phyloP scores from a whole-genome alignment of 37 sponge, comb jelly and placozoan genomes.

The Axinella damicornis region DNA sequence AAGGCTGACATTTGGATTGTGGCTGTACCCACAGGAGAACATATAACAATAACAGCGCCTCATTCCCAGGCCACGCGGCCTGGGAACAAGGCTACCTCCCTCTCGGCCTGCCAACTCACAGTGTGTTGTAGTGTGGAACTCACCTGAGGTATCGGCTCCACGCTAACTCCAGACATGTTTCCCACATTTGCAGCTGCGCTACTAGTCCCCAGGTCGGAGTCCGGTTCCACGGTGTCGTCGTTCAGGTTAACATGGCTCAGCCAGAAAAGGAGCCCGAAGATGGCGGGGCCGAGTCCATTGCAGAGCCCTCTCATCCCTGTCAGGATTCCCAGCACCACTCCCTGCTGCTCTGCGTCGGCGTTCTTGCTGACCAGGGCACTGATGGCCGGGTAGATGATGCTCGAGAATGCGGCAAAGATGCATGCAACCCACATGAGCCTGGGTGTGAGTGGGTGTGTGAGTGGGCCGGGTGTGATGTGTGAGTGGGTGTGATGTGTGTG shows the following conservation, averaged over 20 bases:
- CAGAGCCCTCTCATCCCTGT: slow-evolving; percentile 93
- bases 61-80: too few species aligned
- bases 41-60: too few species aligned
- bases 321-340: slow-evolving; percentile 83
- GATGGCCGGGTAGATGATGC: slow-evolving; percentile 90
- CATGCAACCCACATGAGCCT: slow-evolving; percentile 86
- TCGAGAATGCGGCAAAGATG: slow-evolving; percentile 71
- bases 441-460: background rate
- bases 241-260: slow-evolving; percentile 77
- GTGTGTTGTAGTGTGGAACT: too few species aligned
- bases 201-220: too few species aligned
- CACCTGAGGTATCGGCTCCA: too few species aligned
- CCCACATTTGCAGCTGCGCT: too few species aligned
- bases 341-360: slow-evolving; percentile 83
- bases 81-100: too few species aligned
- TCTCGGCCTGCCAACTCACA: too few species aligned
- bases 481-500: too few species aligned
- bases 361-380: slow-evolving; percentile 84
- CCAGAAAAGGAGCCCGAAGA: slow-evolving; percentile 89
- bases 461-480: background rate
- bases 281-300: slow-evolving; percentile 90
- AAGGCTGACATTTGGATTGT: too few species aligned
- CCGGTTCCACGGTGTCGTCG: background rate
- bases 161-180: too few species aligned
- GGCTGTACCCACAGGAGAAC: too few species aligned